These are phyloP conservation scores for Torymus aiolomorphi DNA, from an alignment of 2,888 invertebrate genomes.

Conservation along the genomic window DNA sequence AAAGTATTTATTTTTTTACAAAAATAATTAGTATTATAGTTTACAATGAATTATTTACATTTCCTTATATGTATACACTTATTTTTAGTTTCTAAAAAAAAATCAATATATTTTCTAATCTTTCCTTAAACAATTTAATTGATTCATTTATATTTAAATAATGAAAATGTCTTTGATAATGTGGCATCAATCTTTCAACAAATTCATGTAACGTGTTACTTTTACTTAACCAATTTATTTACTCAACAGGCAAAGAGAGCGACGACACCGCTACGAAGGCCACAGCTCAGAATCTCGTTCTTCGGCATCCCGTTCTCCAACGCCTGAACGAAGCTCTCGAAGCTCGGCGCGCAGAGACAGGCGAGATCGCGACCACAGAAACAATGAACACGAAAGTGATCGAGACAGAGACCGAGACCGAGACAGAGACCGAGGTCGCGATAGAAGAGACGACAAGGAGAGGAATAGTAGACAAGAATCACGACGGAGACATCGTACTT, in stretches of 20 bases:
- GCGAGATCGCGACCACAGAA: slow-evolving; percentile 67
- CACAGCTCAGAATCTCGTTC: slow-evolving; percentile 74
- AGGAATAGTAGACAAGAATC: slow-evolving; percentile 38
- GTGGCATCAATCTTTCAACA: no score
- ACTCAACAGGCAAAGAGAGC: slow-evolving; percentile 85
- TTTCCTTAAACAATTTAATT: no score
- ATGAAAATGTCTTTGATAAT: no score
- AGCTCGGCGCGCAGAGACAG: slow-evolving; percentile 68
- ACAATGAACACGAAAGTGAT: slow-evolving; percentile 66
- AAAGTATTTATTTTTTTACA: no score
- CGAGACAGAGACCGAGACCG: slow-evolving; percentile 60
- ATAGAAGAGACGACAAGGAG: slow-evolving; percentile 45
- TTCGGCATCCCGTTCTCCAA: slow-evolving; percentile 75
- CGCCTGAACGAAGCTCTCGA: slow-evolving; percentile 72
- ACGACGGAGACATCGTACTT: slow-evolving; percentile 59
- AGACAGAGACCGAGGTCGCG: slow-evolving; percentile 55
- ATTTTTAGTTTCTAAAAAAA: no score
- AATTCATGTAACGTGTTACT: no score
- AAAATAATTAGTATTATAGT: no score
- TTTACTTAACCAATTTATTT: no score
- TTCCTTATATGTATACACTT: no score
- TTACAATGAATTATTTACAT: no score
- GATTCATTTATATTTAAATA: no score
- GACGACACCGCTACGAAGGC: slow-evolving; percentile 83
- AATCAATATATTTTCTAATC: no score